Evolutionary conservation across 2,797 vertebrate genomes (phyloP).

Genomic region (Malacoctenus gilli): DNA sequence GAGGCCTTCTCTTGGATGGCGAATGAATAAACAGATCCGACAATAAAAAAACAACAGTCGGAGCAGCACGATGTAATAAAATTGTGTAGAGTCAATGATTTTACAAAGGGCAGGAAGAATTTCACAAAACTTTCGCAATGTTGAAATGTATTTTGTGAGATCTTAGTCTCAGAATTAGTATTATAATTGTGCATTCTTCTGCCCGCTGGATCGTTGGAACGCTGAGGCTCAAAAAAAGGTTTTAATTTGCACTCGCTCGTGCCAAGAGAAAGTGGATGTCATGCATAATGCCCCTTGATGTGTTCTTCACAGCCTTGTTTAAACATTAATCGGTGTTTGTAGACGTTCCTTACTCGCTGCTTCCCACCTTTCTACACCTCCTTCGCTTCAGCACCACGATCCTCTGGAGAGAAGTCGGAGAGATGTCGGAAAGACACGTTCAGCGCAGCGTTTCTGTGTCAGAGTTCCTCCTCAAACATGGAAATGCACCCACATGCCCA

Average conservation of each 20-base stretch:
- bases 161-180: neutral
- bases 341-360: slow-evolving; percentile 49
- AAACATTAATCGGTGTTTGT: slow-evolving; percentile 57
- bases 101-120: too few species aligned
- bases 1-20: too few species aligned
- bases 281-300: slow-evolving; percentile 20
- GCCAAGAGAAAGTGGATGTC: slow-evolving; percentile 15
- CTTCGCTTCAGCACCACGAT: slow-evolving; percentile 46
- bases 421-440: slow-evolving; percentile 48
- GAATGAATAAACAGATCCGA: too few species aligned
- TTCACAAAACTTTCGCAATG: too few species aligned
- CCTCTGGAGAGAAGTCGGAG: slow-evolving; percentile 33
- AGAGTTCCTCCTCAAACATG: slow-evolving; percentile 65
- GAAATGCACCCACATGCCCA: slow-evolving; percentile 64
- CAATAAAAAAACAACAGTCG: too few species aligned
- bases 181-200: slow-evolving; percentile 17
- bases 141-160: neutral
- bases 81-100: too few species aligned
- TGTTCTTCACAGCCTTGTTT: slow-evolving; percentile 55
- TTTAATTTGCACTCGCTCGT: neutral
- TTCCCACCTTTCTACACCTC: slow-evolving; percentile 59
- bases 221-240: slow-evolving; percentile 7
- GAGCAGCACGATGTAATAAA: too few species aligned
- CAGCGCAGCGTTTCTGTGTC: slow-evolving; percentile 46
- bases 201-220: neutral